These are phyloP conservation scores for Ammodytes marinus DNA, from an alignment of 2,113 vertebrate species.

Conservation along the genomic window DNA sequence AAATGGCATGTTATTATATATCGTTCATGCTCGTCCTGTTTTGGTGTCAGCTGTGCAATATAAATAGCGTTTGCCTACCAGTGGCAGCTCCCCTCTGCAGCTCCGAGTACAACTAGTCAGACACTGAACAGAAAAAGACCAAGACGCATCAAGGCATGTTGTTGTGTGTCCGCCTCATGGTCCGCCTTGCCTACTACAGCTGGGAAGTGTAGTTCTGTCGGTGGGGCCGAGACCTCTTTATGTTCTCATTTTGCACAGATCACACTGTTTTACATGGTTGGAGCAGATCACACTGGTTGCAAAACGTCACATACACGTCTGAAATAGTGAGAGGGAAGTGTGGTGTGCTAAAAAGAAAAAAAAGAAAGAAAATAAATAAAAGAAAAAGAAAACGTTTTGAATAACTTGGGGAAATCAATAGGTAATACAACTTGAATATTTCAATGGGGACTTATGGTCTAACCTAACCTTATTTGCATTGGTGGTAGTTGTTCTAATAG, in stretches of 20 bases:
- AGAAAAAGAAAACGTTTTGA: not conserved
- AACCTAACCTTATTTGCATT: not conserved
- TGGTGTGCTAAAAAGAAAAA: too few relatives aligned
- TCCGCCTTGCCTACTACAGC: not conserved
- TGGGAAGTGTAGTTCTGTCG: constrained; percentile 73
- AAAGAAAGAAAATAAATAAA: too few relatives aligned
- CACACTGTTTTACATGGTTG: not conserved
- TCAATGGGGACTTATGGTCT: not conserved
- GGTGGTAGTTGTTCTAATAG: not conserved
- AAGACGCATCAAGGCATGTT: constrained; percentile 29
- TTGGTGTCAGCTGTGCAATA: not conserved
- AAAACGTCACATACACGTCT: not conserved
- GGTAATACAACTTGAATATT: not conserved
- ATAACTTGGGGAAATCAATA: not conserved
- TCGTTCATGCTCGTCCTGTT: not conserved
- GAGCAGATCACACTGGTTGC: not conserved
- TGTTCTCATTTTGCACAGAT: not conserved
- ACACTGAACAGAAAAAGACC: constrained; percentile 27
- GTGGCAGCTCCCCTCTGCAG: not conserved
- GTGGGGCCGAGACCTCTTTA: not conserved
- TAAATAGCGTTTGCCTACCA: constrained; percentile 48
- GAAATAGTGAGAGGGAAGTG: too few relatives aligned
- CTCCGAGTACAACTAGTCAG: constrained; percentile 50
- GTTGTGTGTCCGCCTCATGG: constrained; percentile 44
- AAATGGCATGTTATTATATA: rapidly evolving